Percentiles rank a stretch among this genome's conserved stretches.
Conservation (phyloP, 2,888 invertebrate genomes). For the Gasteruption jaculator region DNA sequence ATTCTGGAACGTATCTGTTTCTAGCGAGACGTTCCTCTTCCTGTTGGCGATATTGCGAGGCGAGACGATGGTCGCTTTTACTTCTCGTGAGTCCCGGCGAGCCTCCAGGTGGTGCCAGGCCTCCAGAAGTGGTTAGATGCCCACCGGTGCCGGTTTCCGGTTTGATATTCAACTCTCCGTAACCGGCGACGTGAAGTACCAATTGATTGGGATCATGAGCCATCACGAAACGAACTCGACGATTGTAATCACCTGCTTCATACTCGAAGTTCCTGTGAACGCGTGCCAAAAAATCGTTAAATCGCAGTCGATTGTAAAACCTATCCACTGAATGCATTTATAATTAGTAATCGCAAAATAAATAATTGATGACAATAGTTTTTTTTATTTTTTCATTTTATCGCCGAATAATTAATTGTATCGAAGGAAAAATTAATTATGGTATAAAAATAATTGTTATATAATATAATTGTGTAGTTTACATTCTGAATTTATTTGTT, state of each 20-base stretch:
- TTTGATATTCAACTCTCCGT: conserved; percentile 83
- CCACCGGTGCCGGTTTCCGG: conserved; percentile 53
- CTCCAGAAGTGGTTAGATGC: conserved; percentile 50
- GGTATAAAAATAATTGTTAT: too few species aligned
- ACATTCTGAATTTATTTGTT: too few species aligned
- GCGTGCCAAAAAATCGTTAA: too few species aligned
- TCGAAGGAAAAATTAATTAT: too few species aligned
- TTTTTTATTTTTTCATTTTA: too few species aligned
- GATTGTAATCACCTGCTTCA: conserved; percentile 84
- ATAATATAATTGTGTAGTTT: too few species aligned
- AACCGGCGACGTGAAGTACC: conserved; percentile 81
- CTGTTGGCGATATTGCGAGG: conserved; percentile 82
- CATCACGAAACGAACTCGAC: conserved; percentile 80
- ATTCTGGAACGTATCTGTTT: conserved; percentile 49
- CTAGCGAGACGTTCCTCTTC: conserved; percentile 59
- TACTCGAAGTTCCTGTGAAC: conserved; percentile 82
- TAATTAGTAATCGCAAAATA: too few species aligned
- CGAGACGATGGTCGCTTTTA: conserved; percentile 88
- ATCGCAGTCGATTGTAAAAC: too few species aligned
- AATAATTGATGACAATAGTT: too few species aligned
- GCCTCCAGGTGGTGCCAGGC: conserved; percentile 59
- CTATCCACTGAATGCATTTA: too few species aligned
- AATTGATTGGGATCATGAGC: conserved; percentile 90
- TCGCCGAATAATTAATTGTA: too few species aligned
- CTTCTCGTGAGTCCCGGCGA: conserved; percentile 82